Conservation (phyloP, 2,113 vertebrate species). For the Toxostoma redivivum region DNA sequence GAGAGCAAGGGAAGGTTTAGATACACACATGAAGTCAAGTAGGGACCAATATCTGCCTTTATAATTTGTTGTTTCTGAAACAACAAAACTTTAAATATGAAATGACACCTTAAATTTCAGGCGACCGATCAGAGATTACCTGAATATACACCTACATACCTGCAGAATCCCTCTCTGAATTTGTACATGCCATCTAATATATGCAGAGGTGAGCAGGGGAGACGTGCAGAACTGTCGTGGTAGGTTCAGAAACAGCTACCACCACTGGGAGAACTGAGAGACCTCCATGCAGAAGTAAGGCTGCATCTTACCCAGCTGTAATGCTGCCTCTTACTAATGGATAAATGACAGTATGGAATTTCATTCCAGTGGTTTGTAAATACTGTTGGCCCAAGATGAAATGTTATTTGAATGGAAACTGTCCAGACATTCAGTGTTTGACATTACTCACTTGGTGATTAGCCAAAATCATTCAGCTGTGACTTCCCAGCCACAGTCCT, state of each 20-base stretch:
- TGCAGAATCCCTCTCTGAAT: background rate
- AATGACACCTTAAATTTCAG: background rate
- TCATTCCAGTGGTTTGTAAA: conserved; percentile 51
- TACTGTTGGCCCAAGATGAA: conserved; percentile 53
- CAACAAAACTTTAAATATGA: background rate
- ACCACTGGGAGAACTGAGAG: background rate
- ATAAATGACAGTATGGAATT: conserved; percentile 26
- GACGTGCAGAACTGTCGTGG: background rate
- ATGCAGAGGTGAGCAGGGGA: background rate
- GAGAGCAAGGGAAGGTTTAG: background rate
- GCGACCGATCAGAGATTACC: background rate
- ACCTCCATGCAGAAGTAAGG: background rate
- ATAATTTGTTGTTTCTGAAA: background rate
- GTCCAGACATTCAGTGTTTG: conserved; percentile 70
- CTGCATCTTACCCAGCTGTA: background rate
- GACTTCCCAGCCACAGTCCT: conserved; percentile 25
- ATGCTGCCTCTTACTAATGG: background rate
- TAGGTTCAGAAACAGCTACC: background rate
- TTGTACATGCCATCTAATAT: background rate
- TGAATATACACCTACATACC: background rate
- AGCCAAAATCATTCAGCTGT: conserved; percentile 72
- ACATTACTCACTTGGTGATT: conserved; percentile 68
- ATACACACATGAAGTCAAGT: background rate
- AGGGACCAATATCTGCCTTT: background rate
- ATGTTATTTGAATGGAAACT: conserved; percentile 64